phyloP scores from a whole-genome alignment of 2,888 invertebrate species.

The Notodromas monacha region DNA sequence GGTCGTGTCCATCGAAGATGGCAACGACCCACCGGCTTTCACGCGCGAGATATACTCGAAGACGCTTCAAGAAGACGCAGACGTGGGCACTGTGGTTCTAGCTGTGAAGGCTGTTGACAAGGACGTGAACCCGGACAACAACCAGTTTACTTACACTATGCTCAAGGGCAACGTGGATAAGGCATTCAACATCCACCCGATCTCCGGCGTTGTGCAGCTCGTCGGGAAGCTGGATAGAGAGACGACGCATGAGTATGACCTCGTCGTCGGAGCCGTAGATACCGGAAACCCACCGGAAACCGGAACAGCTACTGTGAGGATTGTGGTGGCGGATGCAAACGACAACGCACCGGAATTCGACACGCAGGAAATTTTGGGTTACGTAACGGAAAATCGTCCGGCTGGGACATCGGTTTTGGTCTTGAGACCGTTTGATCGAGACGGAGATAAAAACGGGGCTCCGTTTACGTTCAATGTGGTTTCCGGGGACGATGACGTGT shows the following conservation, averaged over 20 bases:
- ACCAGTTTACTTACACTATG: conserved; percentile 64
- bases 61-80: conserved; percentile 42
- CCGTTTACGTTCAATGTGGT: conserved; percentile 50
- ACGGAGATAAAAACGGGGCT: conserved; percentile 58
- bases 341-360: conserved; percentile 67
- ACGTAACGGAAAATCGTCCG: conserved; percentile 55
- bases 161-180: conserved; percentile 48
- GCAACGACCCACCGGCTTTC: conserved; percentile 83
- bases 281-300: conserved; percentile 63
- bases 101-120: conserved; percentile 59
- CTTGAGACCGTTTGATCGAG: conserved; percentile 55
- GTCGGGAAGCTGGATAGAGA: conserved; percentile 45
- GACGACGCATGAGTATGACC: conserved; percentile 31
- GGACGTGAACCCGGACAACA: conserved; percentile 61
- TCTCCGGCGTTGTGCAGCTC: conserved; percentile 43
- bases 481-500: conserved; percentile 39
- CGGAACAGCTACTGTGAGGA: conserved; percentile 49
- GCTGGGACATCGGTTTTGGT: conserved; percentile 47
- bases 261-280: conserved; percentile 57
- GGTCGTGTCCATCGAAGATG: conserved; percentile 68
- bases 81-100: conserved; percentile 33
- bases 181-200: conserved; percentile 56
- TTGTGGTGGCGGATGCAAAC: conserved; percentile 52
- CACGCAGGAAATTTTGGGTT: conserved; percentile 31
- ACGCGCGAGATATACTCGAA: conserved; percentile 39